Evolutionary conservation across 2,797 vertebrate species (phyloP), one percentile per base, ranked within the genome.

Genomic region (Paedocypris micromegethes): DNA sequence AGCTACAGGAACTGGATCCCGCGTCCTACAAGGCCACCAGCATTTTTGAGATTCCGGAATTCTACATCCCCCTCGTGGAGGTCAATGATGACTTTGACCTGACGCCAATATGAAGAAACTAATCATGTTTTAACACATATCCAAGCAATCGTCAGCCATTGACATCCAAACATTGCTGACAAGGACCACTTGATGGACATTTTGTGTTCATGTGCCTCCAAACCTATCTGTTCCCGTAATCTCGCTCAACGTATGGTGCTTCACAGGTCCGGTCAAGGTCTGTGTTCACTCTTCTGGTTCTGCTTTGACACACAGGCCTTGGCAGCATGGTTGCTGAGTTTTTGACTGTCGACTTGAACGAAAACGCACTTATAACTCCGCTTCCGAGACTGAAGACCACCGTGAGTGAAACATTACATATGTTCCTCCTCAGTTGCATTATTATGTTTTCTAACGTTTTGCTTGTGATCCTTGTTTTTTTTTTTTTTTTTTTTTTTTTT

Each of bases 1-100:
- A 99, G 77, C 92, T 98, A 65, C 96, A 99, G 82, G 97, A 99
- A 81, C 91, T 99, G 1, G 97, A 99, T 82, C 95, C 93, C 42
- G 94, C 96, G 80, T 94, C 92, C 0, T 95, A 98, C 86, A 99
- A 99, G 84, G 97, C 96, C 43, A 92, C 96, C 90, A 97, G 95
- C 90, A 97, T 98, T 84, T 98, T 98, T 53, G 95, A 99, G 88
- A 97, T 98, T 81, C 92, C 96, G 0, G 95, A 98, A 84, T 99
- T 99, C 74, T 96, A 97, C 79, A 96, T 98, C 86, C 97, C 97
- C 4, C 94, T 99, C 2, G 97, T 99, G 77, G 97, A 99, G 77
- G 97, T 99, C 79, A 98, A 98, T 37, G 97, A 98, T 55, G 97
- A 99, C 88, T 98, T 98, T 63, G 95, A 99, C 84, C 86, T 98